Percentiles rank a stretch among this genome's conserved stretches.
Evolutionary conservation across 2,797 vertebrate species (phyloP).

Genomic region (Mico argentatus): DNA sequence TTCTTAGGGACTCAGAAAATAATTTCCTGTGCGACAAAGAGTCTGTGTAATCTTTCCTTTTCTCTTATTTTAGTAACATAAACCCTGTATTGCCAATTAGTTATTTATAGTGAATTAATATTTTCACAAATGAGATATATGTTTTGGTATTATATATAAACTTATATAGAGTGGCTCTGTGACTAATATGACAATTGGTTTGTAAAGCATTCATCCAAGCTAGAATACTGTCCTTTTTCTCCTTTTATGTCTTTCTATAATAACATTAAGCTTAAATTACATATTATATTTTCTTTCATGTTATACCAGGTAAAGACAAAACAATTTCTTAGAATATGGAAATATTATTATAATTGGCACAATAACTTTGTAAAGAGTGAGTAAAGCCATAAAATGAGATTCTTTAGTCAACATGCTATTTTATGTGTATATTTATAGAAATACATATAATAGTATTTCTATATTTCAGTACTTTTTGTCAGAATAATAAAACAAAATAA

Average conservation of each 20-base stretch:
- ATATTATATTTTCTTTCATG: constrained; percentile 30
- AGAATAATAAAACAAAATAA: constrained; percentile 58
- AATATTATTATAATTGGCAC: background rate
- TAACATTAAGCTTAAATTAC: background rate
- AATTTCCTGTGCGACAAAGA: background rate
- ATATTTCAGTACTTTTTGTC: background rate
- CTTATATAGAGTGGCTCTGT: background rate
- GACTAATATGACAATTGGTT: background rate
- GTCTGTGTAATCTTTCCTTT: background rate
- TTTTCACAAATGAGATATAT: background rate
- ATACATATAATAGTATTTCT: background rate
- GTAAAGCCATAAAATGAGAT: background rate
- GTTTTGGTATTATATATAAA: background rate
- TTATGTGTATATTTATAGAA: constrained; percentile 56
- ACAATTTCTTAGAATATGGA: background rate
- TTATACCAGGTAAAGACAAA: constrained; percentile 21
- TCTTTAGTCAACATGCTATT: background rate
- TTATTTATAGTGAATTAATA: background rate
- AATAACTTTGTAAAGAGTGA: constrained; percentile 14
- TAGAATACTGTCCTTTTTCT: background rate
- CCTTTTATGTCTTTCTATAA: background rate
- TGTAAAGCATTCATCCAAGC: constrained; percentile 8
- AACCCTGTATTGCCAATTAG: background rate
- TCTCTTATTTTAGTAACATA: constrained; percentile 32
- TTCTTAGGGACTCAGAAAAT: background rate